Evolutionary conservation across 2,888 invertebrate species (phyloP).

Genomic region (Volucella inflata): DNA sequence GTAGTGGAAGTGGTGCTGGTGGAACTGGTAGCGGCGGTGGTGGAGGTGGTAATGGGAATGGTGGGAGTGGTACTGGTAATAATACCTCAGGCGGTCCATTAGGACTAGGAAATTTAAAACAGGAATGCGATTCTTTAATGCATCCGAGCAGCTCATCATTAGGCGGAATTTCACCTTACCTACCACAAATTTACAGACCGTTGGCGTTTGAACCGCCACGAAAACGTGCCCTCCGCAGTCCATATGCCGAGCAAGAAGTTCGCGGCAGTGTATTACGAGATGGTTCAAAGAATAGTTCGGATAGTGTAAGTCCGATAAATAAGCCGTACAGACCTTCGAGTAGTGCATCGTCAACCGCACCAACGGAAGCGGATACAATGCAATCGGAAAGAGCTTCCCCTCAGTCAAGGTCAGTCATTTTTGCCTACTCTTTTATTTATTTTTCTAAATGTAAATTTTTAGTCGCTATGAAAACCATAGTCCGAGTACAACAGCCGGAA

Average conservation of each 20-base stretch:
- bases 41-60: conserved; percentile 75
- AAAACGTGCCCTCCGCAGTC: conserved; percentile 86
- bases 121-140: conserved; percentile 84
- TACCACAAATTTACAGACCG: conserved; percentile 84
- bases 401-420: conserved; percentile 81
- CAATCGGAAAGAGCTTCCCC: conserved; percentile 83
- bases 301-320: conserved; percentile 84
- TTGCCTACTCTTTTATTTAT: not conserved
- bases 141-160: conserved; percentile 82
- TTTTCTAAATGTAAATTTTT: conserved; percentile 17
- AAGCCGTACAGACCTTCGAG: conserved; percentile 83
- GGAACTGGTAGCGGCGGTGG: conserved; percentile 80
- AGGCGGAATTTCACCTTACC: conserved; percentile 82
- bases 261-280: conserved; percentile 89
- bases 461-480: conserved; percentile 84
- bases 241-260: conserved; percentile 84
- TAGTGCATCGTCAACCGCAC: conserved; percentile 84
- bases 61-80: conserved; percentile 79
- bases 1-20: conserved; percentile 82
- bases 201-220: conserved; percentile 84
- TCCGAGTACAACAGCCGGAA: conserved; percentile 83
- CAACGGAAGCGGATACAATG: conserved; percentile 84
- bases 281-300: conserved; percentile 84
- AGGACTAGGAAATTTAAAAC: conserved; percentile 81
- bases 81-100: conserved; percentile 77